Conservation (phyloP, 2,113 vertebrate genomes). For the Corapipo altera region DNA sequence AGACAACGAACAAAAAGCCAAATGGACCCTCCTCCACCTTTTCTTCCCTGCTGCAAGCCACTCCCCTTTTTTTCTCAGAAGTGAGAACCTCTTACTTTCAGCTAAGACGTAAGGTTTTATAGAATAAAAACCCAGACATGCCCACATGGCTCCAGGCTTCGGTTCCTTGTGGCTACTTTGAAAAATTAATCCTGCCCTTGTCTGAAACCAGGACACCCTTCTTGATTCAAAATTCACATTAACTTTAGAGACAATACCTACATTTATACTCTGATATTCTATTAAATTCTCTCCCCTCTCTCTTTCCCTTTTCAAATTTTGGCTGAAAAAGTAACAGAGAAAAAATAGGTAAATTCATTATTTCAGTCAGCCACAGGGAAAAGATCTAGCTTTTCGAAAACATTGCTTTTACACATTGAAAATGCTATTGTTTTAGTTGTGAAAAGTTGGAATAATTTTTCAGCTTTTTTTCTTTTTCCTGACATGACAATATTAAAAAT, state of each 20-base stretch:
- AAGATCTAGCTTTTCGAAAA: background rate
- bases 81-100: background rate
- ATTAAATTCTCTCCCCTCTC: background rate
- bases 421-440: background rate
- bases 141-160: background rate
- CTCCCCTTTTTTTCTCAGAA: background rate
- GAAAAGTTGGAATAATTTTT: background rate
- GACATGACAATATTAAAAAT: background rate
- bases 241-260: background rate
- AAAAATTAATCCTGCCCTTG: background rate
- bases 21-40: background rate
- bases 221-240: background rate
- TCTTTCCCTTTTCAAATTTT: background rate
- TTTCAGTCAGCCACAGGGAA: background rate
- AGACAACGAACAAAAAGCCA: background rate
- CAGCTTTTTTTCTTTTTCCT: background rate
- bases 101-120: background rate
- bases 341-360: background rate
- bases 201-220: background rate
- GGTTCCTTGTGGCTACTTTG: background rate
- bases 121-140: background rate
- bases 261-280: background rate
- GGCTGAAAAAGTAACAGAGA: background rate
- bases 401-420: background rate
- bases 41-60: background rate